Conservation (phyloP, 2,797 vertebrate genomes). For the Sciurus carolinensis region DNA sequence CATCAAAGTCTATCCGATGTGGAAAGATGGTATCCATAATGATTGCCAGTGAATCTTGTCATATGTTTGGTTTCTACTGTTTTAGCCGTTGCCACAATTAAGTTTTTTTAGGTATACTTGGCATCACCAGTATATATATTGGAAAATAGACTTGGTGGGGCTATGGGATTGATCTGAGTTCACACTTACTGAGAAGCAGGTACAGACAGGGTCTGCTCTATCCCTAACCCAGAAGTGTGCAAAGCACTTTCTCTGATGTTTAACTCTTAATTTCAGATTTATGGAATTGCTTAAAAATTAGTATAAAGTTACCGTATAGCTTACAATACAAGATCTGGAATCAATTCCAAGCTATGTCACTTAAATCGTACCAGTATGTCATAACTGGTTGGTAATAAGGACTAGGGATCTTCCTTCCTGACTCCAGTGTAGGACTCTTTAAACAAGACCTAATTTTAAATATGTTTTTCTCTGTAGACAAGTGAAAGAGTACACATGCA, state of each 20-base stretch:
- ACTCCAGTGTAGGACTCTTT: neutral
- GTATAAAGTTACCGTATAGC: neutral
- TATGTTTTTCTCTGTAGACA: neutral
- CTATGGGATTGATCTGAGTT: neutral
- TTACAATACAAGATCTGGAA: neutral
- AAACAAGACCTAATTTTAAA: neutral
- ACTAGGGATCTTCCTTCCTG: neutral
- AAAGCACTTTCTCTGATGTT: neutral
- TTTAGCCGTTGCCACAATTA: neutral
- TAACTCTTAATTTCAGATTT: constrained; percentile 11
- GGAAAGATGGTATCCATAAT: neutral
- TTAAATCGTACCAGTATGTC: neutral
- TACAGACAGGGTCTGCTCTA: neutral
- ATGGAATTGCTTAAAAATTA: neutral
- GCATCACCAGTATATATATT: neutral
- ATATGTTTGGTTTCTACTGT: neutral
- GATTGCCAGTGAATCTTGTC: neutral
- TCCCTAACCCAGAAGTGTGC: neutral
- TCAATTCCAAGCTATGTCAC: neutral
- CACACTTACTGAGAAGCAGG: neutral
- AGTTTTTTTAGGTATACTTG: neutral
- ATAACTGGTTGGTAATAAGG: neutral
- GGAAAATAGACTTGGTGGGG: neutral
- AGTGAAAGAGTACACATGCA: neutral
- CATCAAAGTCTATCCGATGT: neutral